Evolutionary conservation across 1,140 invertebrate genomes (phyloP).

Genomic region (Diuraphis noxia): DNA sequence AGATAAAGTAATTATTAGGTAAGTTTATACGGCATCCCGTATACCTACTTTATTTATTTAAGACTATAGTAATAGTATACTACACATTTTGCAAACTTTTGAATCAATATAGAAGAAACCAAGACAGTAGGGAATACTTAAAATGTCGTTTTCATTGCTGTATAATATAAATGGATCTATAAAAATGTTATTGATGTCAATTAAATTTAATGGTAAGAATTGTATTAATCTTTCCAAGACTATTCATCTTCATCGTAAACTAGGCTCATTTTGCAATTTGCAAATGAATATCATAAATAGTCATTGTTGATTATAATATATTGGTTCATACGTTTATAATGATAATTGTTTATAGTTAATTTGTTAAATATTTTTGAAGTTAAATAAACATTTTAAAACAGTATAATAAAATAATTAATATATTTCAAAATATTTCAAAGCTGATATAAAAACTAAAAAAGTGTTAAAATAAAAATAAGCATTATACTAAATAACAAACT

Average conservation of each 20-base stretch:
- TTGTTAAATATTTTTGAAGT: neutral
- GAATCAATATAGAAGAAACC: neutral
- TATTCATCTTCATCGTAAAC: neutral
- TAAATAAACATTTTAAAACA: neutral
- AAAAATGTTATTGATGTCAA: neutral
- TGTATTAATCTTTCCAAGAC: neutral
- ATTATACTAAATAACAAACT: neutral
- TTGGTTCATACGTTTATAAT: neutral
- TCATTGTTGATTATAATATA: neutral
- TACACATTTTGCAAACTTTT: neutral
- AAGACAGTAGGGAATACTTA: slow-evolving; percentile 6
- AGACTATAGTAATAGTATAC: neutral
- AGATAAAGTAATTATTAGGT: slow-evolving; percentile 1
- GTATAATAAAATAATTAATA: neutral
- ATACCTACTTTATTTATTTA: neutral
- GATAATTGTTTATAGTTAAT: neutral
- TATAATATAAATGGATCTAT: slow-evolving; percentile 11
- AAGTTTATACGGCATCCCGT: neutral
- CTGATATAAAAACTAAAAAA: neutral
- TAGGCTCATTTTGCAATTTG: neutral
- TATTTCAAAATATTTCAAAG: neutral
- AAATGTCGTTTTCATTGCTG: neutral
- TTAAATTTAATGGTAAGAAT: neutral
- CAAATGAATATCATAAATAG: neutral
- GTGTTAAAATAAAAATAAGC: too few relatives aligned